phyloP scores from a whole-genome alignment of 2,797 vertebrate species.

The Ispidina picta region DNA sequence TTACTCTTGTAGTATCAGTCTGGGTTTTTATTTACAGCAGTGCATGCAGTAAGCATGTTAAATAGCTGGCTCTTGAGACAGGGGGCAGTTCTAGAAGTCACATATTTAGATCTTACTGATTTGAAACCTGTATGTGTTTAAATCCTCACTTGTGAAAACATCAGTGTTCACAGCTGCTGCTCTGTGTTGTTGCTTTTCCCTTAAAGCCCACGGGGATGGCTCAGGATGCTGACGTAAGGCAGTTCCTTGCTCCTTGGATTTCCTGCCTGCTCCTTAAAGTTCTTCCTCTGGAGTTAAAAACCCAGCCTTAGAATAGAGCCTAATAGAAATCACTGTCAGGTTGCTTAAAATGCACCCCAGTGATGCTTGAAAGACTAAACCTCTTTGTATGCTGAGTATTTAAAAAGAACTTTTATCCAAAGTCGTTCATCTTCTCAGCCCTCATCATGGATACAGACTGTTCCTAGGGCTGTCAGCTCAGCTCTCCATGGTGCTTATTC shows the following conservation, averaged over 20 bases:
- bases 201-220: not conserved
- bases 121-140: not conserved
- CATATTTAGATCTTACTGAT: not conserved
- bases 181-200: not conserved
- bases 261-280: constrained; percentile 28
- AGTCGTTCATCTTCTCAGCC: not conserved
- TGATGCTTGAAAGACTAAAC: not conserved
- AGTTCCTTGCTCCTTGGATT: constrained; percentile 3
- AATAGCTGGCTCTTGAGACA: not conserved
- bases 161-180: not conserved
- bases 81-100: not conserved
- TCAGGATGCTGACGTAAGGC: constrained; percentile 9
- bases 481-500: not conserved
- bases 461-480: not conserved
- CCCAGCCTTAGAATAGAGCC: not conserved
- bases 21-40: not conserved
- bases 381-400: not conserved
- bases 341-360: not conserved
- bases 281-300: constrained; percentile 24
- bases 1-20: not conserved
- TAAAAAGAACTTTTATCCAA: not conserved
- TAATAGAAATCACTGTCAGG: not conserved
- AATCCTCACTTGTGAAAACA: not conserved
- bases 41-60: not conserved
- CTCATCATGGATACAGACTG: not conserved